Evolutionary conservation across 2,113 vertebrate genomes (phyloP).

Genomic region (Tamias sibiricus): DNA sequence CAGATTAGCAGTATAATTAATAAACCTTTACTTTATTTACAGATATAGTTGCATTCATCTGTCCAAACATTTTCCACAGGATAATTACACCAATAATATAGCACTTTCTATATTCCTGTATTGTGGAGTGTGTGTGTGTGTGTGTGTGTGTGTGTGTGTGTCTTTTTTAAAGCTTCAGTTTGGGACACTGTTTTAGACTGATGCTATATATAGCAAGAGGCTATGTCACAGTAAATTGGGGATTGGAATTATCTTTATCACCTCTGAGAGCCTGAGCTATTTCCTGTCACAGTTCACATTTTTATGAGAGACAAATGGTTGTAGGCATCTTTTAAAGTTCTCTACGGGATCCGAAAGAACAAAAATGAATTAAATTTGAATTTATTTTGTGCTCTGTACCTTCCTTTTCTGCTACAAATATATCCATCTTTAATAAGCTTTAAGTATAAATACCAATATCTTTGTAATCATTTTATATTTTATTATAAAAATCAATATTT

Average conservation of each 20-base stretch:
- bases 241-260: not conserved
- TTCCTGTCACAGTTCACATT: not conserved
- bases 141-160: not conserved
- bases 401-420: not conserved
- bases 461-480: not conserved
- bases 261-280: not conserved
- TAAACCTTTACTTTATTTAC: not conserved
- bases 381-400: not conserved
- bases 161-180: not conserved
- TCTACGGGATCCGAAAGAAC: not conserved
- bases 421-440: not conserved
- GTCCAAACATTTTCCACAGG: not conserved
- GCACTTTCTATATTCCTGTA: not conserved
- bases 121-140: not conserved
- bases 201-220: not conserved
- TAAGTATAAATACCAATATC: not conserved
- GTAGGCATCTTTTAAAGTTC: not conserved
- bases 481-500: not conserved
- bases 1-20: not conserved
- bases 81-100: not conserved
- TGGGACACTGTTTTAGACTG: not conserved
- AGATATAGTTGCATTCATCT: not conserved
- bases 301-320: not conserved
- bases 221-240: not conserved
- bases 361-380: slow-evolving; percentile 25